Conservation (phyloP, 2,888 invertebrate species). For the Tuta absoluta region DNA sequence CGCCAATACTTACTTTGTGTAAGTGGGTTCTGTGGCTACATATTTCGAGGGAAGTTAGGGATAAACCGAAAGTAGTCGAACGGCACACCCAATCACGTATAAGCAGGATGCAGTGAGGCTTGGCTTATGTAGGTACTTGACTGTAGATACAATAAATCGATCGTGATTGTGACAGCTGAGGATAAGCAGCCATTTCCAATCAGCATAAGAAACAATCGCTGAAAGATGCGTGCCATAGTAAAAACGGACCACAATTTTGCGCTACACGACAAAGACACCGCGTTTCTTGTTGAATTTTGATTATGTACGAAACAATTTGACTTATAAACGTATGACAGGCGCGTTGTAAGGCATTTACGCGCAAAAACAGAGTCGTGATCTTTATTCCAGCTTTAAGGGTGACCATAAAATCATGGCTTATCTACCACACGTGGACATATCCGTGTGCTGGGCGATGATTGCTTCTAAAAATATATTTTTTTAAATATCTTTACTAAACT, state of each 20-base stretch:
- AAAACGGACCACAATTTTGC: constrained; percentile 51
- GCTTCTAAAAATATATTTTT: no score
- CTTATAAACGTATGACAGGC: constrained; percentile 45
- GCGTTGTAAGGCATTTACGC: constrained; percentile 30
- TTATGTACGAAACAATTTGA: constrained; percentile 49
- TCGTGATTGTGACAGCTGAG: constrained; percentile 22
- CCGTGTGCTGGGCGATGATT: no score
- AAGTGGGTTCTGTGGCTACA: no score
- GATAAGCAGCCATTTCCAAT: constrained; percentile 36
- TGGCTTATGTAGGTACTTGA: no score
- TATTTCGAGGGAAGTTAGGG: no score
- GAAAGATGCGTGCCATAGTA: constrained; percentile 36
- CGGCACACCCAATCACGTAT: no score
- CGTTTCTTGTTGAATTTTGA: constrained; percentile 43
- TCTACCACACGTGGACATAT: no score
- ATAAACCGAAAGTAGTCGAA: no score
- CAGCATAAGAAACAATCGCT: constrained; percentile 54
- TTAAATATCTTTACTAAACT: no score
- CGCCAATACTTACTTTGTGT: no score
- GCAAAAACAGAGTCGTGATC: constrained; percentile 39
- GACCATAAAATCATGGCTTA: no score
- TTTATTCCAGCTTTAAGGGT: constrained; percentile 16
- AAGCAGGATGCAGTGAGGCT: constrained; percentile 24
- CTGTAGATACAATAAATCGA: constrained; percentile 44
- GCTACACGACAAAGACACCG: constrained; percentile 26